Conservation (phyloP, 2,113 vertebrate genomes). For the Thalassoma bifasciatum region DNA sequence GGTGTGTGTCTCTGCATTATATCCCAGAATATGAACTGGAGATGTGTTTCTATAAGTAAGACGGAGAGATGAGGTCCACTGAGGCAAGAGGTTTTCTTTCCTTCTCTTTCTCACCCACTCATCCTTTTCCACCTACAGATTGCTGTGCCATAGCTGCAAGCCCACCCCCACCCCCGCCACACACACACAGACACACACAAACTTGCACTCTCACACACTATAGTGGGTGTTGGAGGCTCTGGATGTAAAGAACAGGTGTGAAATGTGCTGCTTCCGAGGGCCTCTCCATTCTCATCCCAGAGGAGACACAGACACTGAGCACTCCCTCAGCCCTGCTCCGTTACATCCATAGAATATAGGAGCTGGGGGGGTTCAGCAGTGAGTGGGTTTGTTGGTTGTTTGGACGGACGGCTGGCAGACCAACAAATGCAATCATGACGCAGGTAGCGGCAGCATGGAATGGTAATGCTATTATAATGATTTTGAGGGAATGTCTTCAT, state of each 20-base stretch:
- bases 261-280: conserved; percentile 52
- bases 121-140: conserved; percentile 20
- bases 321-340: conserved; percentile 44
- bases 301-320: conserved; percentile 51
- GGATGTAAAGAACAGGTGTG: conserved; percentile 51
- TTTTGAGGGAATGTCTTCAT: conserved; percentile 82
- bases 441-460: conserved; percentile 69
- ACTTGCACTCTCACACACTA: not conserved
- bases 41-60: conserved; percentile 9
- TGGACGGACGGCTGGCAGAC: conserved; percentile 41
- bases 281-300: conserved; percentile 52
- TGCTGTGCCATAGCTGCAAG: conserved; percentile 40
- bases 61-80: conserved; percentile 1
- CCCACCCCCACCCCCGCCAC: conserved; percentile 15
- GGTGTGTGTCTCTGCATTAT: conserved; percentile 13
- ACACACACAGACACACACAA: not conserved
- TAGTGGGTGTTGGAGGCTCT: conserved; percentile 39
- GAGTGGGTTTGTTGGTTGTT: conserved; percentile 20
- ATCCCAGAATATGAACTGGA: conserved; percentile 5
- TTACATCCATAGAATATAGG: conserved; percentile 19
- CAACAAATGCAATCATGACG: conserved; percentile 71
- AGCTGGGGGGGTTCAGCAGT: not conserved
- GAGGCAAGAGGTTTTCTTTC: conserved; percentile 10
- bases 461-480: conserved; percentile 78
- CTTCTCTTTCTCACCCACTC: conserved; percentile 29